Conservation (phyloP, 2,113 vertebrate genomes). For the Entomyzon cyanotis region DNA sequence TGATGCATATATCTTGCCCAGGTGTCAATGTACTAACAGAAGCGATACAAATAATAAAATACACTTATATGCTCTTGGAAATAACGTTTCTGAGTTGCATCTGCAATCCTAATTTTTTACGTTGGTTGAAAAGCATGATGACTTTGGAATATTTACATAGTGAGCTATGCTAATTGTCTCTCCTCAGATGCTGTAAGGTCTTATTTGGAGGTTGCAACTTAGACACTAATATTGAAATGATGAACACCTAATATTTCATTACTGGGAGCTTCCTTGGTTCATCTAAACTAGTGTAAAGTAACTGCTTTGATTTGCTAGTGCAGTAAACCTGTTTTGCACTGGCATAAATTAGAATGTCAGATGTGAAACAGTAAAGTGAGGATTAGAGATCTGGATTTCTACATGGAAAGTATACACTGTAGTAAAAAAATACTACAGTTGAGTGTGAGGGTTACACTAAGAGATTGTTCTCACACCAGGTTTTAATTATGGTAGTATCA, state of each 20-base stretch:
- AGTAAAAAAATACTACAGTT: background rate
- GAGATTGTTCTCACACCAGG: background rate
- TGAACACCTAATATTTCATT: background rate
- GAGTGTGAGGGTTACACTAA: background rate
- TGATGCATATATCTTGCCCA: background rate
- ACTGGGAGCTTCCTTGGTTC: background rate
- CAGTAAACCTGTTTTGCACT: background rate
- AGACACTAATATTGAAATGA: background rate
- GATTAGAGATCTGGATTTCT: background rate
- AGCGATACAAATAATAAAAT: background rate
- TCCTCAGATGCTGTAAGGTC: background rate
- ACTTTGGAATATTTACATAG: background rate
- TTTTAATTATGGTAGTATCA: background rate
- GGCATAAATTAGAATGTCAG: background rate
- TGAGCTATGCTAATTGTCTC: background rate
- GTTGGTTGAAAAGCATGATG: background rate
- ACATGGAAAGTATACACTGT: background rate
- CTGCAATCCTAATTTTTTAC: background rate
- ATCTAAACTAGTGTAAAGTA: background rate
- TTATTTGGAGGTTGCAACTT: conserved; percentile 9
- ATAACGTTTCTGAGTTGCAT: background rate
- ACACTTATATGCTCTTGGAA: background rate
- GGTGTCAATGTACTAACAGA: background rate
- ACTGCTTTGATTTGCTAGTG: background rate
- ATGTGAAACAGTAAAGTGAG: background rate